Percentiles rank a stretch among this genome's conserved stretches.
These are phyloP conservation scores for Chromoteleia sp. DNA, from an alignment of 2,888 invertebrate species.

Conservation along the genomic window DNA sequence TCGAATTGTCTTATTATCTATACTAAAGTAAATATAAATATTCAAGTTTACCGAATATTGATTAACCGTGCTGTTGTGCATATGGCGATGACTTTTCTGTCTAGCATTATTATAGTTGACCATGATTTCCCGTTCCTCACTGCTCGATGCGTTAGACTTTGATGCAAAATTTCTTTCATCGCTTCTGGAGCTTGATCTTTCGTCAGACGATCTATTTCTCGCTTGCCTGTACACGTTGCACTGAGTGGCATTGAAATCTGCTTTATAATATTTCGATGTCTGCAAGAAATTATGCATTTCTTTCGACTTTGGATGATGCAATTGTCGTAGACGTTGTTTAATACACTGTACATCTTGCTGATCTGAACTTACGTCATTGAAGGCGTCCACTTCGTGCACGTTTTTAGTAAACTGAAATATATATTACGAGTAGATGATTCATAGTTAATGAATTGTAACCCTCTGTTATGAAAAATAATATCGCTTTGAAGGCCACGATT, in stretches of 20 bases:
- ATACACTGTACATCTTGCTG: background rate
- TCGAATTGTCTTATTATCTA: no score
- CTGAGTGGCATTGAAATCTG: background rate
- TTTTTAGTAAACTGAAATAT: conserved; percentile 15
- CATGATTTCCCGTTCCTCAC: background rate
- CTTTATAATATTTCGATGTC: conserved; percentile 7
- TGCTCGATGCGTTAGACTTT: background rate
- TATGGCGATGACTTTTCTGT: conserved; percentile 1
- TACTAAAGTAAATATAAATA: no score
- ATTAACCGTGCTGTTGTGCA: background rate
- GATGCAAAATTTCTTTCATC: conserved; percentile 13
- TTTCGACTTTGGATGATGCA: conserved; percentile 2
- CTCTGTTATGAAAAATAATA: no score
- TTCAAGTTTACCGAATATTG: conserved; percentile 28
- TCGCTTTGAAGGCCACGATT: no score
- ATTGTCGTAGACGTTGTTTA: background rate
- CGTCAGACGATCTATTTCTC: conserved; percentile 16
- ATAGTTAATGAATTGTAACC: no score
- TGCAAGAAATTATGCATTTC: conserved; percentile 24
- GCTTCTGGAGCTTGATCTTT: conserved; percentile 31
- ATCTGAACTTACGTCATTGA: background rate
- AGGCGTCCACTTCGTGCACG: background rate
- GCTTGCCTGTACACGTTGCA: background rate
- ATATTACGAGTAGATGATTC: background rate
- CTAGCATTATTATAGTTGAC: background rate